Base-by-base conservation (phyloP, 2,113 vertebrate genomes). In the Phrynosoma blainvillii region DNA sequence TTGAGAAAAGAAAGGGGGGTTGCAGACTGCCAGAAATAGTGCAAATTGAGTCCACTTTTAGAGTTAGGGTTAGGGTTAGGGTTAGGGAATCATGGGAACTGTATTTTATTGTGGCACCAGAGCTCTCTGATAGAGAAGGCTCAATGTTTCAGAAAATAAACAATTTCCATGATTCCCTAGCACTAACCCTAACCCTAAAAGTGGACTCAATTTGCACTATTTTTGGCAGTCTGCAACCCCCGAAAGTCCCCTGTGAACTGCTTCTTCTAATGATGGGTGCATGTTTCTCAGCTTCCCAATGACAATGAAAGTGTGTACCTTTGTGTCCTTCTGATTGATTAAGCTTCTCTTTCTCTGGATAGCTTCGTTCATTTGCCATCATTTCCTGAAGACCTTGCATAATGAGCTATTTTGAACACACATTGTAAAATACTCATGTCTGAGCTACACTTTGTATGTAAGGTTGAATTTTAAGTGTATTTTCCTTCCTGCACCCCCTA, bases 401-500 rank as follows among this genome's bases (percentile, higher is more conserved):
- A 27, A 77, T 42, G 78, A 75, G 81, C 71, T 3, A 85, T n/a
- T 87, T 68, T 83, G 21, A 1, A 70, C 56, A 75, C 0, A 20
- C 71, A 87, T 87, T 88, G 30, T 36, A 30, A 36, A 13, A 54
- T 5, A 1, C 0, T 0, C 13, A 18, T 21, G 47, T 0, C 91
- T 9, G 87, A 59, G n/a, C n/a, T 8, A 66, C 80, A 1, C 79
- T 14, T 27, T 87, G 89, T 89, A 76, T n/a, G n/a, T 11, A 79
- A 71, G 73, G 16, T 27, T 6, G 84, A 88, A 62, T 12, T 62
- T 25, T 12, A 77, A 70, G 2, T 2, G 52, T 85, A 77, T 89
- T 36, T 86, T 42, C 40, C 40, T 47, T 16, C 36, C n/a, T 21
- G 36, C 54, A 81, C 23, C 32, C 10, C 23, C 79, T 1, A 3